Base-by-base conservation (phyloP, 2,888 invertebrate species). In the Eumerus sabulonum region DNA sequence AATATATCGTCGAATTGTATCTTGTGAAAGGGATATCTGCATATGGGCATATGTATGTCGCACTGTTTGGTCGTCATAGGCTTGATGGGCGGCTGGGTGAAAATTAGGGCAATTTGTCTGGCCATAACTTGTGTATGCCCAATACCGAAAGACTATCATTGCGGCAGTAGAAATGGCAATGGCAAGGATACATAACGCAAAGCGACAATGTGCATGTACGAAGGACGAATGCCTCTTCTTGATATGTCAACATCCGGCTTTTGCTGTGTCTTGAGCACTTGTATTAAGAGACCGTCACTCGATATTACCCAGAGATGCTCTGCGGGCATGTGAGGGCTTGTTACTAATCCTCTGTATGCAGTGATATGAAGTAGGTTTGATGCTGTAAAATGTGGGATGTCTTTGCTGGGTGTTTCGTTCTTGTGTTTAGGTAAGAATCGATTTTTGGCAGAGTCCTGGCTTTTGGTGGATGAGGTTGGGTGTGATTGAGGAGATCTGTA, bases 101-200 rank as follows among this genome's bases (percentile, higher is more conserved):
- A 74, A 81, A 81, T 81, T 81, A 74, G 79, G 76, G 53, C 81
- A 81, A 81, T 81, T 81, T 76, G 79, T 81, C 74, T 81, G 79
- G 68, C 74, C 27, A 7, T 27, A 27, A 27, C 3, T 27, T 27
- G 27, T 27, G 27, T 27, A 27, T 7, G 27, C 27, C 27, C 7
- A 27, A 27, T n/a, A 27, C 27, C 2, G 3, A 7, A 27, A 4
- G 27, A 27, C 27, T 27, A 27, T 27, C 7, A 27, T 27, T 27
- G 27, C 27, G 27, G 27, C 27, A 27, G 27, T 27, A 27, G 27
- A 2, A 27, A 7, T 27, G 27, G 27, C 27, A 4, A 7, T 7
- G 27, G 27, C 27, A 27, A 2, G 7, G 7, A 27, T 27, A 7
- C 7, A 4, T 27, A 27, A 4, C 3, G 27, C 27, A 2, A 27